A percentile compares a stretch with the other conserved stretches of the same genome.
Evolutionary conservation across 2,888 invertebrate species (phyloP).

Genomic region (Hyposoter dolosus): DNA sequence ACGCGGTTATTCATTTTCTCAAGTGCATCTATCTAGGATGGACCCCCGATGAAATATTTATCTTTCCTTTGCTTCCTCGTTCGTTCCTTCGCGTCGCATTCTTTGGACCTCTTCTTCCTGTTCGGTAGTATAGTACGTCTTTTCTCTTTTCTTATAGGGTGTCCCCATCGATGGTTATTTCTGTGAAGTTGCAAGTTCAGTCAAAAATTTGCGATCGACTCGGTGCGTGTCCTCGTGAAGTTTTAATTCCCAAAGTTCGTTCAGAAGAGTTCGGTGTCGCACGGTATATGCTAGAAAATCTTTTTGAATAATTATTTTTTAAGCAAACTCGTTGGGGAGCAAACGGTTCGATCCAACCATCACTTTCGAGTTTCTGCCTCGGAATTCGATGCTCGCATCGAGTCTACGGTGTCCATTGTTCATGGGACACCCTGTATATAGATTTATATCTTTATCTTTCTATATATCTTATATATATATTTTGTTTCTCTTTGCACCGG

Average conservation of each 20-base stretch:
- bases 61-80: slow-evolving; percentile 66
- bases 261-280: not conserved
- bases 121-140: slow-evolving; percentile 8
- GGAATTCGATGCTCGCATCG: not conserved
- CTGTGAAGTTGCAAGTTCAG: not conserved
- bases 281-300: not conserved
- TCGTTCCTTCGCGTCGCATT: slow-evolving; percentile 65
- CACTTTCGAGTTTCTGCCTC: not conserved
- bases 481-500: slow-evolving; percentile 45
- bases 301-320: no score
- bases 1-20: slow-evolving; percentile 67
- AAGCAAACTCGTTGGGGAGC: no score
- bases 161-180: not conserved
- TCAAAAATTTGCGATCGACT: not conserved
- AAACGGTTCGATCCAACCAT: not conserved
- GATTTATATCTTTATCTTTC: slow-evolving; percentile 3
- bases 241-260: not conserved
- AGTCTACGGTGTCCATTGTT: not conserved
- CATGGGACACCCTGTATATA: not conserved
- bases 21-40: slow-evolving; percentile 67
- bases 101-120: slow-evolving; percentile 48
- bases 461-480: slow-evolving; percentile 54
- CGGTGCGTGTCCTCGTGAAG: not conserved
- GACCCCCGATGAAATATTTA: slow-evolving; percentile 68
- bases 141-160: slow-evolving; percentile 2